phyloP scores from a whole-genome alignment of 2,113 vertebrate genomes.

The Platysteira castanea region DNA sequence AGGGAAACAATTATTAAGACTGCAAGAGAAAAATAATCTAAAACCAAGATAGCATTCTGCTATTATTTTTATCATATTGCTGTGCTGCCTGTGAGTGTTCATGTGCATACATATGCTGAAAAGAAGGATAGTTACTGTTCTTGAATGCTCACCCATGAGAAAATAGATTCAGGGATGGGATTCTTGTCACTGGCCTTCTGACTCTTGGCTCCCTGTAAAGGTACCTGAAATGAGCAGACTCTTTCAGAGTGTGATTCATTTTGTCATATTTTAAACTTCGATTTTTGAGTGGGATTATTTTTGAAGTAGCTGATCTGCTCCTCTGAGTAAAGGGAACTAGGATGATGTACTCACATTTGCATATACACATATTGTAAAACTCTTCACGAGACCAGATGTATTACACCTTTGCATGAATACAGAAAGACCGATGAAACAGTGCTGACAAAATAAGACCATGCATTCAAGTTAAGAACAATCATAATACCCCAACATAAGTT shows the following conservation, averaged over 20 bases:
- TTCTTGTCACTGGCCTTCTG: neutral
- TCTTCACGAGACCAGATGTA: neutral
- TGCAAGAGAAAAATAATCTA: neutral
- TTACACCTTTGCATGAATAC: neutral
- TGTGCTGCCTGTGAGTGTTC: neutral
- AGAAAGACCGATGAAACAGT: neutral
- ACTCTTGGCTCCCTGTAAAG: neutral
- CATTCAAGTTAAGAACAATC: neutral
- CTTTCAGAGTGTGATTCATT: neutral
- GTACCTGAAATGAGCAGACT: neutral
- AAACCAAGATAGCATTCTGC: neutral
- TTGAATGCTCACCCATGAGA: neutral
- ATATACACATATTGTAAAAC: neutral
- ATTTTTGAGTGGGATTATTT: neutral
- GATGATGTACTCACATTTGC: neutral
- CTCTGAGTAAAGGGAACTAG: neutral
- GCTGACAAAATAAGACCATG: neutral
- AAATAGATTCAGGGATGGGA: neutral
- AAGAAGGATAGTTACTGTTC: neutral
- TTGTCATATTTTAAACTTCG: neutral
- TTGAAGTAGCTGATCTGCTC: neutral
- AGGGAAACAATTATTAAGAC: neutral
- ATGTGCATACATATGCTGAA: neutral
- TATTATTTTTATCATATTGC: neutral
- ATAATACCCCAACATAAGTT: neutral